Evolutionary conservation across 2,888 invertebrate genomes (phyloP).

Genomic region (Ptychoptera albimana): DNA sequence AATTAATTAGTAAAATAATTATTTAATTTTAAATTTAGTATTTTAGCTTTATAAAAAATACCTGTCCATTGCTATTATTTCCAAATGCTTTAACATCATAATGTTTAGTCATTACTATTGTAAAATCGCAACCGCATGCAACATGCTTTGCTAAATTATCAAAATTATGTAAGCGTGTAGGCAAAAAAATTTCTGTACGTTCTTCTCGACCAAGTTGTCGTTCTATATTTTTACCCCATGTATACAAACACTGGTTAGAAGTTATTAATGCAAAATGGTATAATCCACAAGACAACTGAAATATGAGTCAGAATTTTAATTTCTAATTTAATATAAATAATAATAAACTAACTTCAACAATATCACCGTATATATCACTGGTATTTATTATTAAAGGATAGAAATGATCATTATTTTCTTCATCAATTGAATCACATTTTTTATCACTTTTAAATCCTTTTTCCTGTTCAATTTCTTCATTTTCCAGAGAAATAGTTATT

Average conservation of each 20-base stretch:
- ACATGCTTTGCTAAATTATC: conserved; percentile 25
- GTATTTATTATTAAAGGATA: conserved; percentile 45
- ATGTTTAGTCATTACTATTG: conserved; percentile 28
- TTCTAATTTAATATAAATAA: conserved; percentile 33
- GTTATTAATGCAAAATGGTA: conserved; percentile 67
- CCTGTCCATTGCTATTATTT: conserved; percentile 29
- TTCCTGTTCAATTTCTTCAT: conserved; percentile 3
- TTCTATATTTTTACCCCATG: conserved; percentile 82
- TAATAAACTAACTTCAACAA: not conserved
- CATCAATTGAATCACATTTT: conserved; percentile 5
- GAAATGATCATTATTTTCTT: conserved; percentile 33
- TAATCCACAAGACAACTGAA: conserved; percentile 52
- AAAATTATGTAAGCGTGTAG: conserved; percentile 24
- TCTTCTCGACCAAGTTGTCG: conserved; percentile 60
- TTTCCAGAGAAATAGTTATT: conserved; percentile 6
- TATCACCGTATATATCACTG: conserved; percentile 38
- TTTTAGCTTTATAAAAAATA: conserved; percentile 6
- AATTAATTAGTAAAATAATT: conserved; percentile 1
- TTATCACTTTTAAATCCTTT: conserved; percentile 4
- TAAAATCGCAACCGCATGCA: conserved; percentile 30
- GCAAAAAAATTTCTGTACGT: conserved; percentile 22
- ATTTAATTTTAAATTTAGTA: not conserved
- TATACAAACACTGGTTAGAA: conserved; percentile 51
- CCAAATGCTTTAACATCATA: conserved; percentile 29
- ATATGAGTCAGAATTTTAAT: conserved; percentile 4